Conservation (phyloP, 2,113 vertebrate species). For the Erythrocebus patas region DNA sequence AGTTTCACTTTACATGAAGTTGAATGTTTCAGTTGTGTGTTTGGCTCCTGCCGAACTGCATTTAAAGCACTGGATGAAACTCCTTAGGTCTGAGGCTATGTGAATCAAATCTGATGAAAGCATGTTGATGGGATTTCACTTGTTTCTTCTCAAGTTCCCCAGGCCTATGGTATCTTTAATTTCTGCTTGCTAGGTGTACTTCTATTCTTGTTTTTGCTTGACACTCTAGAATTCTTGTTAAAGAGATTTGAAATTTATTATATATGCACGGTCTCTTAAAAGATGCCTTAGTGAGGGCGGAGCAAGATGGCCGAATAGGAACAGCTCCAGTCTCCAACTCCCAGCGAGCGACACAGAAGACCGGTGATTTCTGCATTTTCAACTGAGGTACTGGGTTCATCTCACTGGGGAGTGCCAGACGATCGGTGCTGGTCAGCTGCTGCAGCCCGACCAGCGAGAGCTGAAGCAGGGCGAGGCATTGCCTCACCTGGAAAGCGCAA, state of each 20-base stretch:
- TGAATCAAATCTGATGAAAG: conserved; percentile 45
- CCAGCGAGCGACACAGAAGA: too few relatives aligned
- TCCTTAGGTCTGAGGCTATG: conserved; percentile 28
- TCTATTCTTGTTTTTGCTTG: neutral
- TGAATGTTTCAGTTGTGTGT: conserved; percentile 50
- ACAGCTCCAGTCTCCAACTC: too few relatives aligned
- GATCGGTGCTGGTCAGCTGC: too few relatives aligned
- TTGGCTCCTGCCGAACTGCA: conserved; percentile 49
- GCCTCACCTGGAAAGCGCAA: too few relatives aligned
- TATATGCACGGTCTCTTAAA: neutral
- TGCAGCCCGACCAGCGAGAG: too few relatives aligned
- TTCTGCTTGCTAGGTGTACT: neutral
- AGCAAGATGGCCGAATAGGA: too few relatives aligned
- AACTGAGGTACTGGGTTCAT: too few relatives aligned
- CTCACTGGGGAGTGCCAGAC: too few relatives aligned
- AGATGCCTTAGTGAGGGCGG: neutral
- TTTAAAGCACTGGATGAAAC: conserved; percentile 18
- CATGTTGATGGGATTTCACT: neutral
- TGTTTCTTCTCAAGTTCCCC: conserved; percentile 24
- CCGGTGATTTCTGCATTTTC: too few relatives aligned
- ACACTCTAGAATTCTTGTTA: neutral
- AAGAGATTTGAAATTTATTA: conserved; percentile 17
- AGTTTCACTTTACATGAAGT: conserved; percentile 64
- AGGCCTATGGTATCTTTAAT: neutral
- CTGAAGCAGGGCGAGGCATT: too few relatives aligned